Conservation (phyloP, 2,888 invertebrate species). For the Seira musarum region DNA sequence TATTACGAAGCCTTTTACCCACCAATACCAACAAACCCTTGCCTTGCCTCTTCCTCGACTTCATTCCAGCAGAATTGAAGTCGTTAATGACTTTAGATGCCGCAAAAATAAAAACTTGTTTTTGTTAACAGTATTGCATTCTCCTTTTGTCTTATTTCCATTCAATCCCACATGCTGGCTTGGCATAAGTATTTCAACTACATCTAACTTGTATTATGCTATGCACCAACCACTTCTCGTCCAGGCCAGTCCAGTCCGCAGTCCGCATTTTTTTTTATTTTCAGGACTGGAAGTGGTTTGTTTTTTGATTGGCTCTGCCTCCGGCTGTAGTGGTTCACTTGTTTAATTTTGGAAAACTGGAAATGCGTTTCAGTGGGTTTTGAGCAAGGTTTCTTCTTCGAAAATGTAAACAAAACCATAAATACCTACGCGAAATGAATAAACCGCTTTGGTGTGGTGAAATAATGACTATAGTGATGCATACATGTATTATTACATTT, state of each 20-base stretch:
- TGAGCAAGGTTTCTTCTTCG: not conserved
- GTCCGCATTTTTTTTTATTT: too few relatives aligned
- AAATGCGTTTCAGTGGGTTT: not conserved
- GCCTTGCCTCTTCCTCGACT: too few relatives aligned
- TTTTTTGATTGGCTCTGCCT: not conserved
- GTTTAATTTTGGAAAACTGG: not conserved
- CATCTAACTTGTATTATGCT: too few relatives aligned
- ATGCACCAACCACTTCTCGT: too few relatives aligned
- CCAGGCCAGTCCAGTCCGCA: too few relatives aligned
- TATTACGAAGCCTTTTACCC: not conserved
- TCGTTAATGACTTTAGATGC: not conserved
- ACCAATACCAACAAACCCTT: too few relatives aligned
- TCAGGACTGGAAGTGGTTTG: not conserved
- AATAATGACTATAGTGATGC: too few relatives aligned
- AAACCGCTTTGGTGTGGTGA: not conserved
- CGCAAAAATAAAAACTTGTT: not conserved
- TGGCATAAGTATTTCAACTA: not conserved
- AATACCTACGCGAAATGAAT: not conserved
- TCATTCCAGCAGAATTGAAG: not conserved
- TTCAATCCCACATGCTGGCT: not conserved
- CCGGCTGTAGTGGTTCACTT: not conserved
- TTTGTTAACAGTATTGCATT: not conserved
- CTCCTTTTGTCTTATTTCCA: not conserved
- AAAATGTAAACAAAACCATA: not conserved
- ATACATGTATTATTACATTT: too few relatives aligned